Conservation (phyloP, 2,113 vertebrate genomes). For the Melanerpes aurifrons region DNA sequence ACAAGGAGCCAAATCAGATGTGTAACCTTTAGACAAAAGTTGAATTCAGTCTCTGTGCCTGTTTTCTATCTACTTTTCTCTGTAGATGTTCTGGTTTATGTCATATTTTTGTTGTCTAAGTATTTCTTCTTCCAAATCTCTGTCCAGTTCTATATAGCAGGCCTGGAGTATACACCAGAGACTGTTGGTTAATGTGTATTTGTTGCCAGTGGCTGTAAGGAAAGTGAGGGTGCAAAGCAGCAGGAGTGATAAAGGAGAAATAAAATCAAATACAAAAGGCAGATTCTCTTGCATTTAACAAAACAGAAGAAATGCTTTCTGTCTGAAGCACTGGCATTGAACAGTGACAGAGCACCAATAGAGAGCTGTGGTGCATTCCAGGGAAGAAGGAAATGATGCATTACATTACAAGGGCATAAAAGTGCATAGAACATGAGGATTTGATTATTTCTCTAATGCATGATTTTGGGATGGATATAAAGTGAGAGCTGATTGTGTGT, state of each 20-base stretch:
- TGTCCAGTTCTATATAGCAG: background rate
- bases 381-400: constrained; percentile 1
- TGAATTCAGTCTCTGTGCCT: background rate
- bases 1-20: background rate
- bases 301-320: background rate
- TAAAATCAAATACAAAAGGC: background rate
- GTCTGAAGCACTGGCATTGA: background rate
- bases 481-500: background rate
- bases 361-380: background rate
- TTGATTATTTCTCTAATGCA: background rate
- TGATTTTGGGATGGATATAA: background rate
- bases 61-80: background rate
- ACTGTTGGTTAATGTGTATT: background rate
- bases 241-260: background rate
- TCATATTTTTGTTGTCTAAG: background rate
- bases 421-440: background rate
- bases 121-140: background rate
- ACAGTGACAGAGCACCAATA: background rate
- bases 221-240: background rate
- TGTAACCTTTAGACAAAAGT: background rate
- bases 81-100: constrained; percentile 7
- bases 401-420: constrained; percentile 3
- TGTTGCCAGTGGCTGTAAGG: background rate
- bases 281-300: background rate
- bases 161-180: background rate